Evolutionary conservation across 2,113 vertebrate genomes (phyloP).

Genomic region (Manacus vitellinus): DNA sequence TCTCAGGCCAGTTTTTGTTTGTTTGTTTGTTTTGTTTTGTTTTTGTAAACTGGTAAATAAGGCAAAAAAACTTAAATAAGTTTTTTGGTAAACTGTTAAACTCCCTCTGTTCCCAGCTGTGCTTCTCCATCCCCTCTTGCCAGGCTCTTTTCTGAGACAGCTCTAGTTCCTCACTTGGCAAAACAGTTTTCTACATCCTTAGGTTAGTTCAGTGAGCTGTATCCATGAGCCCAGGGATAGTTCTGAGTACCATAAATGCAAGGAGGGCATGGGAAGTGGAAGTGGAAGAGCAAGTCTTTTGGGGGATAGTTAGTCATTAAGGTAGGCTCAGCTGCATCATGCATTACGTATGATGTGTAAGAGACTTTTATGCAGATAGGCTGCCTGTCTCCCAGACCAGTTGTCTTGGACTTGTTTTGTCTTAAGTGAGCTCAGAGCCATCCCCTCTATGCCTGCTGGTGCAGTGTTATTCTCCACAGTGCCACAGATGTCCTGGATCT

Average conservation of each 20-base stretch:
- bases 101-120: neutral
- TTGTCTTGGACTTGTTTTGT: neutral
- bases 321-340: neutral
- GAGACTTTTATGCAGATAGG: neutral
- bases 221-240: neutral
- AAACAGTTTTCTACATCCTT: neutral
- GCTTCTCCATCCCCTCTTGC: neutral
- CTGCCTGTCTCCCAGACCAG: neutral
- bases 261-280: neutral
- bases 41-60: neutral
- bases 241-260: neutral
- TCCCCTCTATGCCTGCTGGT: neutral
- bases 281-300: neutral
- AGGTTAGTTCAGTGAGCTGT: neutral
- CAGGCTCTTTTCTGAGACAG: neutral
- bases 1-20: accelerated
- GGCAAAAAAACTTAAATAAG: too few species aligned
- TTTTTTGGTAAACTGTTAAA: too few species aligned
- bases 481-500: neutral
- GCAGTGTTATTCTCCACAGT: neutral
- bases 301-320: neutral
- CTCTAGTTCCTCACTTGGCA: neutral
- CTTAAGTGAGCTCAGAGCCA: neutral
- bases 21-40: neutral
- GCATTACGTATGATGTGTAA: neutral